Percentiles rank a stretch among this genome's conserved stretches.
Evolutionary conservation across 2,888 invertebrate genomes (phyloP).

Genomic region (Herminia tarsipennalis): DNA sequence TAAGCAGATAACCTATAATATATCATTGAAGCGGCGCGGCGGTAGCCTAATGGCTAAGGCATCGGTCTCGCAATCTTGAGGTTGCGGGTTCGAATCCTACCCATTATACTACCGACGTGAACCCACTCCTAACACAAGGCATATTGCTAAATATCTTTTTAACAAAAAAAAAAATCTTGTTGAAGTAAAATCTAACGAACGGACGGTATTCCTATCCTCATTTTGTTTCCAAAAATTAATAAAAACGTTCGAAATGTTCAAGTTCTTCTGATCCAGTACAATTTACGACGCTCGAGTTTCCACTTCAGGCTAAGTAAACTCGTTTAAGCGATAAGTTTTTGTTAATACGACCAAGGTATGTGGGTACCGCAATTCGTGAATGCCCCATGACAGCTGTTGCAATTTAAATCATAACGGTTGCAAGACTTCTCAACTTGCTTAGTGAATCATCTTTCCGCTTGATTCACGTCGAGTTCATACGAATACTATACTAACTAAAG

Average conservation of each 20-base stretch:
- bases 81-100: too few relatives aligned
- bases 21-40: too few relatives aligned
- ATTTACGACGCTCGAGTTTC: not conserved
- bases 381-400: conserved; percentile 72
- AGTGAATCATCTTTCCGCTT: conserved; percentile 81
- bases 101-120: too few relatives aligned
- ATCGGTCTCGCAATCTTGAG: too few relatives aligned
- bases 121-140: too few relatives aligned
- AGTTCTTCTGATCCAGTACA: not conserved
- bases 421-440: conserved; percentile 65
- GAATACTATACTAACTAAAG: conserved; percentile 28
- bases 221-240: too few relatives aligned
- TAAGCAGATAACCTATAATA: too few relatives aligned
- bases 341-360: conserved; percentile 57
- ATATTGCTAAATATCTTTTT: too few relatives aligned
- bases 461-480: conserved; percentile 60
- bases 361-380: conserved; percentile 74
- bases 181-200: too few relatives aligned
- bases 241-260: not conserved
- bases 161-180: too few relatives aligned
- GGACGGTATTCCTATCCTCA: too few relatives aligned
- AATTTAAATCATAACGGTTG: conserved; percentile 82
- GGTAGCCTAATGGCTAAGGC: too few relatives aligned
- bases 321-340: conserved; percentile 22
- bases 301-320: conserved; percentile 5